Evolutionary conservation across 2,888 invertebrate species (phyloP).

Genomic region (Melanostoma scalare): DNA sequence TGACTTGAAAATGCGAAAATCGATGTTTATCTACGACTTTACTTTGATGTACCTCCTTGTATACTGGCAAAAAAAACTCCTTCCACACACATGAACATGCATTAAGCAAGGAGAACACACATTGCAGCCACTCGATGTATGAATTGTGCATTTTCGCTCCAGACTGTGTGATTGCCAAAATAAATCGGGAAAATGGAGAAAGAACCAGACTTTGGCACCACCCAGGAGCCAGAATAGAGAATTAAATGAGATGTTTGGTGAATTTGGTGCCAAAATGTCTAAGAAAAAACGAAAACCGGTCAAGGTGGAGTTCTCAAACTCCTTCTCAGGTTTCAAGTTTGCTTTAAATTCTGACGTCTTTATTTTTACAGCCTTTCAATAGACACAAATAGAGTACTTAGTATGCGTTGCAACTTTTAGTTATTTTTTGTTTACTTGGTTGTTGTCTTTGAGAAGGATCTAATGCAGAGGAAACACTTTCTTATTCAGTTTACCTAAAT

Average conservation of each 20-base stretch:
- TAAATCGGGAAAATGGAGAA: slow-evolving; percentile 28
- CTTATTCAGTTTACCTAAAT: slow-evolving; percentile 35
- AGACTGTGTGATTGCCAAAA: slow-evolving; percentile 68
- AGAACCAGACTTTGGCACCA: slow-evolving; percentile 31
- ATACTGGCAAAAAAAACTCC: slow-evolving; percentile 1
- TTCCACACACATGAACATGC: neutral
- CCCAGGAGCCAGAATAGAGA: slow-evolving; percentile 47
- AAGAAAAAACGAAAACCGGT: slow-evolving; percentile 41
- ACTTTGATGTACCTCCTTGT: slow-evolving; percentile 16
- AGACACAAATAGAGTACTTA: neutral
- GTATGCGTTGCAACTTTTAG: neutral
- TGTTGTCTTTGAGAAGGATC: neutral
- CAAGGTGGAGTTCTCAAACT: slow-evolving; percentile 50
- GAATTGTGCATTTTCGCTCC: slow-evolving; percentile 52
- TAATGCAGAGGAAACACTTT: slow-evolving; percentile 4
- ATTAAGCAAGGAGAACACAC: slow-evolving; percentile 9
- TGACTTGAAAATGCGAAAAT: slow-evolving; percentile 50
- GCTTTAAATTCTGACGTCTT: slow-evolving; percentile 16
- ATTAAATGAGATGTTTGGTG: slow-evolving; percentile 24
- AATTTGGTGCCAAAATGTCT: slow-evolving; percentile 63
- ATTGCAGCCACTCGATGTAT: slow-evolving; percentile 27
- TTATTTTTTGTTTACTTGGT: neutral
- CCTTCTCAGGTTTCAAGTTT: slow-evolving; percentile 28
- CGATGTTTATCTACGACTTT: slow-evolving; percentile 23
- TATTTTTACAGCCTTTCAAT: slow-evolving; percentile 1